phyloP scores from a whole-genome alignment of 2,113 vertebrate genomes.

The Dunckerocampus dactyliophorus region DNA sequence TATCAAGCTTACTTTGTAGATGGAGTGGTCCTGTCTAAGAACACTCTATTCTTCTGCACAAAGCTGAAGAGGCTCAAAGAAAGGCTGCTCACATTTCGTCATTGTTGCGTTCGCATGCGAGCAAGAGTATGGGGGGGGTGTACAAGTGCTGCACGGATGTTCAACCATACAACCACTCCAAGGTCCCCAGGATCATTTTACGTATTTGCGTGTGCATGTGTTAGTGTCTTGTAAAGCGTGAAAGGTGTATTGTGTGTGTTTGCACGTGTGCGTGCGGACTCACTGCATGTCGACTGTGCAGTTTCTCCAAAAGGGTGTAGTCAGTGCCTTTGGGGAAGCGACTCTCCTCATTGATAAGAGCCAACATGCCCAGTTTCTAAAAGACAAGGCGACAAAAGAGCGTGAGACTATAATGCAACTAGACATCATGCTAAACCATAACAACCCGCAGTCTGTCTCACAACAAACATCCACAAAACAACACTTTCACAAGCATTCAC shows the following conservation, averaged over 20 bases:
- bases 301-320: constrained; percentile 88
- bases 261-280: constrained; percentile 53
- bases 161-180: constrained; percentile 5
- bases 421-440: constrained; percentile 37
- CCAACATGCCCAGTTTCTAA: constrained; percentile 89
- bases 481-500: constrained; percentile 19
- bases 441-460: constrained; percentile 23
- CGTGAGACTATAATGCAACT: constrained; percentile 48
- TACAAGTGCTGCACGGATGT: constrained; percentile 15
- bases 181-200: constrained; percentile 17
- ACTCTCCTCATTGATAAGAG: constrained; percentile 91
- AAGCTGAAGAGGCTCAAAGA: constrained; percentile 38
- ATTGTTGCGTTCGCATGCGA: constrained; percentile 57
- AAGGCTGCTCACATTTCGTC: constrained; percentile 60
- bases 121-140: constrained; percentile 15
- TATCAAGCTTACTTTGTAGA: constrained; percentile 27
- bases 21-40: constrained; percentile 24
- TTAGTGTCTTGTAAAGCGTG: not conserved
- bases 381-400: constrained; percentile 42
- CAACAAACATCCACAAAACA: constrained; percentile 36
- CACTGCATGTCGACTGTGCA: constrained; percentile 86
- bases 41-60: constrained; percentile 46
- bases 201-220: constrained; percentile 6
- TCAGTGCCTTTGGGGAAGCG: constrained; percentile 94
- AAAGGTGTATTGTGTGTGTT: constrained; percentile 7